These are phyloP conservation scores for Proales similis DNA, from an alignment of 1,140 invertebrate genomes.

Conservation along the genomic window DNA sequence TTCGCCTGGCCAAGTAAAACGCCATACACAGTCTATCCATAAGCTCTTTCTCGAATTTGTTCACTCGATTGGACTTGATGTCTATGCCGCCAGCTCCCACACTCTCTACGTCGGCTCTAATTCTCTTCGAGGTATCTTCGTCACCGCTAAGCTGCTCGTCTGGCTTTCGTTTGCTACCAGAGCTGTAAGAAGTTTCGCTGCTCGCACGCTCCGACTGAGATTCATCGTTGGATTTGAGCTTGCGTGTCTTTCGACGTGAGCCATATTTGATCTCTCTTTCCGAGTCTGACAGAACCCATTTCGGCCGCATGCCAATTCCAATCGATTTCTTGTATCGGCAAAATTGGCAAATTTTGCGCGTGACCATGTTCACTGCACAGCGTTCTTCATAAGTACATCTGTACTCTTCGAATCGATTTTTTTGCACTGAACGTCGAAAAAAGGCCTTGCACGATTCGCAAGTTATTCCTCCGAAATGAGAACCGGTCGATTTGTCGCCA, in stretches of 20 bases:
- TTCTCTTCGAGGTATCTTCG: too few relatives aligned
- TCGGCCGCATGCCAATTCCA: slow-evolving; percentile 84
- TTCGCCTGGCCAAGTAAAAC: neutral
- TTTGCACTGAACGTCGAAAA: slow-evolving; percentile 33
- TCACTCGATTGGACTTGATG: neutral
- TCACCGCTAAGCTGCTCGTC: too few relatives aligned
- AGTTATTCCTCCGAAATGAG: slow-evolving; percentile 44
- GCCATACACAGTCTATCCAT: neutral
- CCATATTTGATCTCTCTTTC: slow-evolving; percentile 36
- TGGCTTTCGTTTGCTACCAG: too few relatives aligned
- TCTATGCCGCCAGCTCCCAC: too few relatives aligned
- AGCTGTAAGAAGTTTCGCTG: too few relatives aligned
- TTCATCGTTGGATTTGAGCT: too few relatives aligned
- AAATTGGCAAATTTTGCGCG: slow-evolving; percentile 71
- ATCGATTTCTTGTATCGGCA: slow-evolving; percentile 98
- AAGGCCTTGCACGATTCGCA: slow-evolving; percentile 37
- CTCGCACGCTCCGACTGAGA: too few relatives aligned
- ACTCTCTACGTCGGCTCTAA: too few relatives aligned
- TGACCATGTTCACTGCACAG: slow-evolving; percentile 49
- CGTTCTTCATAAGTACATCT: slow-evolving; percentile 45
- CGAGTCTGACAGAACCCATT: slow-evolving; percentile 33
- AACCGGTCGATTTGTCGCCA: slow-evolving; percentile 38
- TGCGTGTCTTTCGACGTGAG: slow-evolving; percentile 16
- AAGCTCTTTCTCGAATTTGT: neutral
- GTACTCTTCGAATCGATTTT: slow-evolving; percentile 41